Evolutionary conservation across 2,113 vertebrate genomes (phyloP).

Genomic region (Halichoerus grypus): DNA sequence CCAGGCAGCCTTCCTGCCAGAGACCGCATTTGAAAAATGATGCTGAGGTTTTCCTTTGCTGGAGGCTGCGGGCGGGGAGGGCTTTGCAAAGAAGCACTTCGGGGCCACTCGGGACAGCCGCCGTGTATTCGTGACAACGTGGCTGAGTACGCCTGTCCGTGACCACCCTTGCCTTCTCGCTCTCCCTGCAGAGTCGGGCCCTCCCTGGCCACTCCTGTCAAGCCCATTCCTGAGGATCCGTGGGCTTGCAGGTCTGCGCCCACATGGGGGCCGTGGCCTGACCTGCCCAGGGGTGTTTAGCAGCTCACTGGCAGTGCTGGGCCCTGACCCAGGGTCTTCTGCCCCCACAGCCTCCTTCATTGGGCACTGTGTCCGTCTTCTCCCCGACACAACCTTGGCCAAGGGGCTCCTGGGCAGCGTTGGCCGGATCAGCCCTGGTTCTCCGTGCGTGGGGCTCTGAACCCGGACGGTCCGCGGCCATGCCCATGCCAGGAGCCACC

Average conservation of each 20-base stretch:
- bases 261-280: too few relatives aligned
- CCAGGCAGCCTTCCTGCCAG: rapidly evolving
- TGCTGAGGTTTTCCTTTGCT: rapidly evolving
- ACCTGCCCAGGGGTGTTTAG: too few relatives aligned
- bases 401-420: rapidly evolving
- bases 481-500: rapidly evolving
- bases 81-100: rapidly evolving
- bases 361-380: too few relatives aligned
- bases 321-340: neutral
- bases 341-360: neutral
- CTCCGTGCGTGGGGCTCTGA: rapidly evolving
- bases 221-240: rapidly evolving
- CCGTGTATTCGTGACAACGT: neutral
- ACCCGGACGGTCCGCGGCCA: rapidly evolving
- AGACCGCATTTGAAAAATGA: rapidly evolving
- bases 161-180: rapidly evolving
- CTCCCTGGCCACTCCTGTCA: rapidly evolving
- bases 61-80: neutral
- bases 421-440: rapidly evolving
- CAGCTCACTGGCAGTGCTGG: rapidly evolving
- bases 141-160: rapidly evolving
- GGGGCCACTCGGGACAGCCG: neutral
- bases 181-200: rapidly evolving
- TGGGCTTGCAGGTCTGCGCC: neutral
- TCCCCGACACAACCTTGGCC: neutral